These are phyloP conservation scores for Tethya wilhelma DNA, from an alignment of 37 sponge, comb jelly and placozoan genomes.

Conservation along the genomic window DNA sequence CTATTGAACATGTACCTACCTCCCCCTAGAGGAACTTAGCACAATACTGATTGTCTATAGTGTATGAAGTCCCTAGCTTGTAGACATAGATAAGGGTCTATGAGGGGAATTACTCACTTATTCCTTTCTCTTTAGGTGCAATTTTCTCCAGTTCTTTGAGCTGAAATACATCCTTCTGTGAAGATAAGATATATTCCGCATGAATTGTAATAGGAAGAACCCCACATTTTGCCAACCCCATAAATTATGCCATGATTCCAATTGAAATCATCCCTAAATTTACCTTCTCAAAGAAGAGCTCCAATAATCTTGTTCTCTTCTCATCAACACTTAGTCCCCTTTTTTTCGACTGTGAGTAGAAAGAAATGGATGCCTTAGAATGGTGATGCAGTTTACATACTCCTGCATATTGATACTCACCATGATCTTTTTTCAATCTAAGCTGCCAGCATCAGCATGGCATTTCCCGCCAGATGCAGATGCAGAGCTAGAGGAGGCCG, in stretches of 20 bases:
- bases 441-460: no score
- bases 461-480: no score
- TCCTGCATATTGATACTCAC: no score
- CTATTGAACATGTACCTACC: no score
- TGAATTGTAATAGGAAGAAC: no score
- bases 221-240: no score
- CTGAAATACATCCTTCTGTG: conserved; percentile 92
- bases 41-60: no score
- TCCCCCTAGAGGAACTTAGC: no score
- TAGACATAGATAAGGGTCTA: not conserved
- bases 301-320: conserved; percentile 87
- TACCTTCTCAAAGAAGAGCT: conserved; percentile 92
- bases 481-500: no score
- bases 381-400: no score
- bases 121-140: conserved; percentile 96
- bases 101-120: conserved; percentile 68
- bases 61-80: no score
- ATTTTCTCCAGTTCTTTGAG: conserved; percentile 96
- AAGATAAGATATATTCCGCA: not conserved
- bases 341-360: conserved; percentile 86
- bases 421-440: not conserved
- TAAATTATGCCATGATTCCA: not conserved
- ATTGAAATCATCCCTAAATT: not conserved
- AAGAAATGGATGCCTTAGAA: no score
- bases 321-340: conserved; percentile 94